Percentiles rank a stretch among this genome's conserved stretches.
Evolutionary conservation across 2,888 invertebrate species (phyloP).

Genomic region (Gibbula magus): DNA sequence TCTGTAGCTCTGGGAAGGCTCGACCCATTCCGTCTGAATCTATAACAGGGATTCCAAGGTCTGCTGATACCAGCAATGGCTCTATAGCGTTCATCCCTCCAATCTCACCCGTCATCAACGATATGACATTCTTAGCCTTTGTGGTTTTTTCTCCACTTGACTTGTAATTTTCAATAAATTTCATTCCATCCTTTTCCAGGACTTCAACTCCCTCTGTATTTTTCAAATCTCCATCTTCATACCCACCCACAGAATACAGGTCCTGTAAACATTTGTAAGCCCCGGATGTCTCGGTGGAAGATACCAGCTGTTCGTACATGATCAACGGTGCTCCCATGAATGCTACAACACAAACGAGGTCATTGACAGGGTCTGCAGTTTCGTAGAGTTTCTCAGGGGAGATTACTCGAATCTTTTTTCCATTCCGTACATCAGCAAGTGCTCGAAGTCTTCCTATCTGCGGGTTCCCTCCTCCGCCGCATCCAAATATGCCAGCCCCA

Average conservation of each 20-base stretch:
- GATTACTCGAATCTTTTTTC: constrained; percentile 61
- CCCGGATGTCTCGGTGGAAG: constrained; percentile 49
- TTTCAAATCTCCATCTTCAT: constrained; percentile 45
- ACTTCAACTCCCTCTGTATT: constrained; percentile 44
- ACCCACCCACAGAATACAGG: constrained; percentile 45
- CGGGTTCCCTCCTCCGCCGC: constrained; percentile 71
- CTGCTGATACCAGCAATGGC: constrained; percentile 62
- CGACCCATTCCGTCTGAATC: constrained; percentile 72
- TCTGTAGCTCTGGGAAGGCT: constrained; percentile 70
- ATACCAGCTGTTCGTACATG: constrained; percentile 58
- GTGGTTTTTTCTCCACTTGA: constrained; percentile 37
- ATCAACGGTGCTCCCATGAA: constrained; percentile 68
- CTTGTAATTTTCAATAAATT: constrained; percentile 55
- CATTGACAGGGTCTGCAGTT: constrained; percentile 44
- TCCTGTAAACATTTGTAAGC: constrained; percentile 53
- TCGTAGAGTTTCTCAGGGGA: constrained; percentile 53
- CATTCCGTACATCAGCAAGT: constrained; percentile 45
- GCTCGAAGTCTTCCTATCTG: constrained; percentile 59
- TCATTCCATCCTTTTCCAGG: constrained; percentile 43
- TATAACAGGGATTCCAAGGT: constrained; percentile 59
- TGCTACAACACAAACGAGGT: constrained; percentile 51
- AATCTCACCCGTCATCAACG: constrained; percentile 64
- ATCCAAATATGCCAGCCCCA: constrained; percentile 70
- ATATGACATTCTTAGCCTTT: constrained; percentile 40
- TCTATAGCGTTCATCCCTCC: constrained; percentile 69